Conservation (phyloP, 1,140 invertebrate species). For the Conopomorpha cramerella region DNA sequence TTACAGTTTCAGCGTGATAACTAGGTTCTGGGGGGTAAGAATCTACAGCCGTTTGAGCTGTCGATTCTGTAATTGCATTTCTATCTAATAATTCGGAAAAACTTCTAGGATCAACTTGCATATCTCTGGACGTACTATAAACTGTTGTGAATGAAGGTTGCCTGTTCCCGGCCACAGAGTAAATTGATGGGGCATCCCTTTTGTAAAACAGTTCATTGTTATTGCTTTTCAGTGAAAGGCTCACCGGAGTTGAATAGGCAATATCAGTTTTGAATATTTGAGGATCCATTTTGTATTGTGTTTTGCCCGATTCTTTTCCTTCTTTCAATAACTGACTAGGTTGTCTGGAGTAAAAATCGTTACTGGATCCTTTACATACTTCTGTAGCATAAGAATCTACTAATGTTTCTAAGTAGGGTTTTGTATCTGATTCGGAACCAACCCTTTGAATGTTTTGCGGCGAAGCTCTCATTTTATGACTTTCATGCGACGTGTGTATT, state of each 20-base stretch:
- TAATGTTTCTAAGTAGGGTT: slow-evolving; percentile 48
- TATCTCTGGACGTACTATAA: slow-evolving; percentile 68
- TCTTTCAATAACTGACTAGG: slow-evolving; percentile 19
- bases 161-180: slow-evolving; percentile 74
- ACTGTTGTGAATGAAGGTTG: slow-evolving; percentile 71
- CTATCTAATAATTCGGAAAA: slow-evolving; percentile 73
- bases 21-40: slow-evolving; percentile 56
- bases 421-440: slow-evolving; percentile 34
- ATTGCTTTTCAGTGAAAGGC: slow-evolving; percentile 28
- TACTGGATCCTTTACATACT: slow-evolving; percentile 20
- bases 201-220: slow-evolving; percentile 62
- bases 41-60: slow-evolving; percentile 38
- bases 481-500: slow-evolving; percentile 30
- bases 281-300: slow-evolving; percentile 33
- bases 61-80: slow-evolving; percentile 62
- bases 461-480: slow-evolving; percentile 40
- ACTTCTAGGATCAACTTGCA: slow-evolving; percentile 64
- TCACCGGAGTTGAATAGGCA: slow-evolving; percentile 20
- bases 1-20: slow-evolving; percentile 60
- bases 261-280: slow-evolving; percentile 30
- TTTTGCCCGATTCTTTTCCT: slow-evolving; percentile 19
- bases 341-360: slow-evolving; percentile 23
- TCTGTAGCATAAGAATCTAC: slow-evolving; percentile 46
- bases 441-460: slow-evolving; percentile 24
- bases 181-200: slow-evolving; percentile 71